A percentile compares a stretch with the other conserved stretches of the same genome.
Evolutionary conservation across 2,888 invertebrate species (phyloP).

Genomic region (Cloeon dipterum): DNA sequence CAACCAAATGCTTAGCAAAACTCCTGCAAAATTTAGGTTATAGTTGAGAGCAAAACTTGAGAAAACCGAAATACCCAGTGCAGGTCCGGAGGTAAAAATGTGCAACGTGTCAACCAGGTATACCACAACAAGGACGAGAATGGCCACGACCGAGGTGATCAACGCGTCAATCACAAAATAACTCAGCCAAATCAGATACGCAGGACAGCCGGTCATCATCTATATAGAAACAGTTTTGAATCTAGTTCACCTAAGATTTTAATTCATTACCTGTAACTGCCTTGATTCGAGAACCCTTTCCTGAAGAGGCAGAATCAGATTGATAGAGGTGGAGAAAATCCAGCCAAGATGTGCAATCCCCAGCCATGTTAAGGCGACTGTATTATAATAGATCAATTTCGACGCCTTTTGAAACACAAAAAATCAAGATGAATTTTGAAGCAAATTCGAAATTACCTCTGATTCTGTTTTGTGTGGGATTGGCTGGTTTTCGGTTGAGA

Average conservation of each 20-base stretch:
- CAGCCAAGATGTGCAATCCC: not conserved
- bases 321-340: conserved; percentile 24
- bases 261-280: conserved; percentile 33
- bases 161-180: conserved; percentile 29
- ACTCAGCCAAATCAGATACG: conserved; percentile 34
- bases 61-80: no score
- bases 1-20: conserved; percentile 23
- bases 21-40: conserved; percentile 20
- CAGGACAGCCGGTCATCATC: conserved; percentile 36
- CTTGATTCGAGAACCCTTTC: conserved; percentile 38
- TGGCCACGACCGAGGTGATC: conserved; percentile 13
- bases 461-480: conserved; percentile 1
- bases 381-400: no score
- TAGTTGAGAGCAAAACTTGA: no score
- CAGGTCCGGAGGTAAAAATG: not conserved
- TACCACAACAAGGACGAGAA: not conserved
- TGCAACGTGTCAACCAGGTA: not conserved
- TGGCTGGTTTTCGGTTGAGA: conserved; percentile 16
- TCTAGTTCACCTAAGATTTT: no score
- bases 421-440: no score
- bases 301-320: no score
- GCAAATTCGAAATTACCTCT: no score
- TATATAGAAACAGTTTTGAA: not conserved
- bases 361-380: not conserved
- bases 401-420: no score